Base-by-base conservation (phyloP, 2,888 invertebrate species). In the Zelleria hepariella region DNA sequence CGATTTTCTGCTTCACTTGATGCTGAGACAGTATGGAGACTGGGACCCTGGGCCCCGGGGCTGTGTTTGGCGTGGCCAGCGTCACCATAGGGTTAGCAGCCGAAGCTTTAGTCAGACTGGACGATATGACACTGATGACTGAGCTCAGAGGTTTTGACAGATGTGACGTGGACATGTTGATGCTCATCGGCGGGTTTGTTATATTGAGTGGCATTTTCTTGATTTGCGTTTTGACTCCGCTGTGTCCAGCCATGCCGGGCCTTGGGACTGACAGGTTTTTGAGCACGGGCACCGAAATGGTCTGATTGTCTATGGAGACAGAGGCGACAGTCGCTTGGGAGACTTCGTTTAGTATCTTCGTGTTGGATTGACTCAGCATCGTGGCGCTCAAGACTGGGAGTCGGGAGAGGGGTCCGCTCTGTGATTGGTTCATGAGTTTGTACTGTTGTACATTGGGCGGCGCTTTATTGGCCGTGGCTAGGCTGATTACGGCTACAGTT, bases 281-380 rank as follows among this genome's bases (percentile, higher is more conserved):
- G 48, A 88, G 66, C 10, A 89, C 88, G 0, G 86, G 89, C 10
- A 89, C 89, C 0, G 88, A 89, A 56, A 89, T 89, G 5, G 89
- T 89, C 64, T 89, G 89, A 64, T 89, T 89, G 4, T 89, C 89
- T 52, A 89, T 89, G 0, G 89, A 89, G 5, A 89, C 89, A 0
- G 89, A 89, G 8, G 89, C 89, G 1, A 89, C 91, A 10, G 92
- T 91, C 5, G 91, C 90, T 73, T 91, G 91, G 2, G 90, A 90
- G 1, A 91, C 90, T 67, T 91, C 91, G 59, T 90, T 89, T 0
- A 89, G 75, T 47, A 90, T 84, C 65, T 88, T 89, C 1, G 88
- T 81, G 60, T 86, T 85, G 2, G 84, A 64, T 63, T 87, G 87
- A 5, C 83, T 85, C 1, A 86, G 76, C 1, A 82, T 67, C 6